Evolutionary conservation across 2,797 vertebrate species (phyloP).

Genomic region (Neosalanx taihuensis): DNA sequence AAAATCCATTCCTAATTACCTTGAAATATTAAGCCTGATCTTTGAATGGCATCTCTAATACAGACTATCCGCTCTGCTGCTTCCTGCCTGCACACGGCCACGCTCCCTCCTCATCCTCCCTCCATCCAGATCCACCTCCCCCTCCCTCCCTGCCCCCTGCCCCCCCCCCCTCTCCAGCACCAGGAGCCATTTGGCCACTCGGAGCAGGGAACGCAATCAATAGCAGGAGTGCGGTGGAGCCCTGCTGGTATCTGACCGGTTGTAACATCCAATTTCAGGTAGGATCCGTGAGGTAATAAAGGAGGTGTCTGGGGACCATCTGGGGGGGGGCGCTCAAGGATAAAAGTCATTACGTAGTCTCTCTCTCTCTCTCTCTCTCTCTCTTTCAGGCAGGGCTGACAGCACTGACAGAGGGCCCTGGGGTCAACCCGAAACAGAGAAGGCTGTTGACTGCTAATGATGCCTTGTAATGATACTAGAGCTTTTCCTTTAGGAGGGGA

Average conservation of each 20-base stretch:
- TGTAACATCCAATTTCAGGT: slow-evolving; percentile 44
- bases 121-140: background rate
- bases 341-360: slow-evolving; percentile 43
- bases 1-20: slow-evolving; percentile 26
- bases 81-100: background rate
- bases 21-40: slow-evolving; percentile 25
- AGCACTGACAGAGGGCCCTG: slow-evolving; percentile 14
- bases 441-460: slow-evolving; percentile 31
- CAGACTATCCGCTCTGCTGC: background rate
- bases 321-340: slow-evolving; percentile 28
- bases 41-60: slow-evolving; percentile 2
- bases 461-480: slow-evolving; percentile 35
- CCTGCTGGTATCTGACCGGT: slow-evolving; percentile 19
- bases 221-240: slow-evolving; percentile 24
- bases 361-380: slow-evolving; percentile 1
- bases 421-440: slow-evolving; percentile 17
- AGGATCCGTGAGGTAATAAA: slow-evolving; percentile 36
- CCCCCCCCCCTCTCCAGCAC: background rate
- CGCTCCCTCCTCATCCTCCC: background rate
- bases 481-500: background rate
- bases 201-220: slow-evolving; percentile 22
- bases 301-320: slow-evolving; percentile 36
- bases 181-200: background rate
- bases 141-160: background rate
- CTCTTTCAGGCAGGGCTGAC: slow-evolving; percentile 12